Percentiles rank a stretch among this genome's conserved stretches.
Conservation (phyloP, 2,113 vertebrate genomes). For the Callaeas wilsoni region DNA sequence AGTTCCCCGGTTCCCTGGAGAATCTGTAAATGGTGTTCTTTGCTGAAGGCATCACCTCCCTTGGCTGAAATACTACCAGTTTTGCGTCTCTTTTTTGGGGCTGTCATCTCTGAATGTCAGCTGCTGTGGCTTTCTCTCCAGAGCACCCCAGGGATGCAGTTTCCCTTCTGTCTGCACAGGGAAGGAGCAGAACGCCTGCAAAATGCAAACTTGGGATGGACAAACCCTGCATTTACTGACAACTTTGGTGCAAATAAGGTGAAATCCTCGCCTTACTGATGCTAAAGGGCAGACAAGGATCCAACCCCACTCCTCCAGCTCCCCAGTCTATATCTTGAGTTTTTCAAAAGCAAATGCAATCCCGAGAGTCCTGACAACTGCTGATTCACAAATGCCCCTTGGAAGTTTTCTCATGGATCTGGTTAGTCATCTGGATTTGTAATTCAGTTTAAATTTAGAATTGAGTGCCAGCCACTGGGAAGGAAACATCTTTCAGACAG, state of each 20-base stretch:
- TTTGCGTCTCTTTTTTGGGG: background rate
- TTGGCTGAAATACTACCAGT: background rate
- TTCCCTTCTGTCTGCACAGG: background rate
- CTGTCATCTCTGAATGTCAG: background rate
- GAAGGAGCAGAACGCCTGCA: background rate
- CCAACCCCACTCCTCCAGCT: rapidly evolving
- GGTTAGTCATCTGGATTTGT: background rate
- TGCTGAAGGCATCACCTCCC: background rate
- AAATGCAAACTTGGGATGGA: background rate
- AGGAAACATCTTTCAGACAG: background rate
- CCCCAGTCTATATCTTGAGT: background rate
- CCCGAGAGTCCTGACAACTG: background rate
- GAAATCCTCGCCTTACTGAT: background rate
- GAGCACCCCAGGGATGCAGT: background rate
- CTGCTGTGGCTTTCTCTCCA: background rate
- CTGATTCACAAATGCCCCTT: background rate
- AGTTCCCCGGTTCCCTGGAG: background rate
- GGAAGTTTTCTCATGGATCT: background rate
- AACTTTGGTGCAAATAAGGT: background rate
- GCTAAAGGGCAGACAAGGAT: background rate
- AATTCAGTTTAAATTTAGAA: background rate
- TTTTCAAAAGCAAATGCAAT: background rate
- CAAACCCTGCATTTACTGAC: background rate
- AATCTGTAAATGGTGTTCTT: background rate
- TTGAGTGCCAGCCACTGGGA: background rate